These are phyloP conservation scores for Oxytorus armatus DNA, from an alignment of 2,888 invertebrate species.

Conservation along the genomic window DNA sequence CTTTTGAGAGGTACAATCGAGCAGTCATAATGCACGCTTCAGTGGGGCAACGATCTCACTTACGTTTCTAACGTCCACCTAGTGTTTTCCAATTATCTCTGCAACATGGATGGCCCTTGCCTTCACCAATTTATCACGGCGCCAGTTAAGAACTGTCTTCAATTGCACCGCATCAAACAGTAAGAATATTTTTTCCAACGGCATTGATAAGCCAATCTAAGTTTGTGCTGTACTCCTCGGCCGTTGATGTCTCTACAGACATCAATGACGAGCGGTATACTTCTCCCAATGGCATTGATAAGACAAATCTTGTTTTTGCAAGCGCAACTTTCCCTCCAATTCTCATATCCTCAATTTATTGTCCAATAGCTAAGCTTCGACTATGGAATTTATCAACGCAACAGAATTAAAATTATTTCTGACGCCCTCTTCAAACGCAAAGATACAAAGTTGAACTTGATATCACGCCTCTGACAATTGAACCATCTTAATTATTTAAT, in stretches of 20 bases:
- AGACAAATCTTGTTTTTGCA: constrained; percentile 21
- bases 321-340: neutral
- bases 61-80: constrained; percentile 47
- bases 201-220: constrained; percentile 35
- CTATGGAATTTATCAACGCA: neutral
- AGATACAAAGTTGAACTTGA: neutral
- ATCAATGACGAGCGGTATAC: no score
- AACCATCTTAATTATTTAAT: neutral
- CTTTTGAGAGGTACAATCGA: constrained; percentile 62
- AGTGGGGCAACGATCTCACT: constrained; percentile 64
- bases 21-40: constrained; percentile 44
- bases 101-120: constrained; percentile 79
- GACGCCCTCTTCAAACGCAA: neutral
- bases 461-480: neutral
- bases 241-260: no score
- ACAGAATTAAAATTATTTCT: neutral
- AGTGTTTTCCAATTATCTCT: constrained; percentile 58
- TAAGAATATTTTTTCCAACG: constrained; percentile 73
- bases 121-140: constrained; percentile 78
- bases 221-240: no score
- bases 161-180: constrained; percentile 81
- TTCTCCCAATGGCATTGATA: constrained; percentile 41
- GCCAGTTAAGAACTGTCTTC: constrained; percentile 80
- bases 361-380: no score
- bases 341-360: neutral